Conservation (phyloP, 2,888 invertebrate genomes). For the Lordiphosa fenestrarum region DNA sequence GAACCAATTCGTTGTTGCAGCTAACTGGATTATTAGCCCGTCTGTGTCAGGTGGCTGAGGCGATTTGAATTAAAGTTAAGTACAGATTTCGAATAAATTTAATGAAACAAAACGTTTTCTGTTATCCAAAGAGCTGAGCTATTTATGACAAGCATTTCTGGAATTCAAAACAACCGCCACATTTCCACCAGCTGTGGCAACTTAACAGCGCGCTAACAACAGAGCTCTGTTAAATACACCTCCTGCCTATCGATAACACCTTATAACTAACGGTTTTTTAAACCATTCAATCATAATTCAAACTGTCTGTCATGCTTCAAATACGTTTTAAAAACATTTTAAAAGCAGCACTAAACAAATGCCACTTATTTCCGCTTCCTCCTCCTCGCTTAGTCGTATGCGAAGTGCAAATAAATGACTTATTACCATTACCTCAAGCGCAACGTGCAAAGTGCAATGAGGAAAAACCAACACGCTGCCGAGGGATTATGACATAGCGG, state of each 20-base stretch:
- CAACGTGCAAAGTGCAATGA: constrained; percentile 42
- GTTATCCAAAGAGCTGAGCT: no score
- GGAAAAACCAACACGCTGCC: constrained; percentile 33
- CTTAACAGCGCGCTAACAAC: background rate
- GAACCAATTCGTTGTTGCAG: constrained; percentile 92
- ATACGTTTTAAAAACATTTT: constrained; percentile 12
- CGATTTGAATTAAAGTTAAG: constrained; percentile 29
- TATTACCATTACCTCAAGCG: constrained; percentile 58
- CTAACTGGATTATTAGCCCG: constrained; percentile 93
- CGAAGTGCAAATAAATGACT: constrained; percentile 70
- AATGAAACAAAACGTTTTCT: no score
- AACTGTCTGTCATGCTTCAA: constrained; percentile 7
- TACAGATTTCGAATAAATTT: background rate
- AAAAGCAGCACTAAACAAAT: constrained; percentile 36
- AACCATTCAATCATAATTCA: no score
- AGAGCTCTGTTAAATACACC: constrained; percentile 1
- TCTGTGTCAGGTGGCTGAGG: constrained; percentile 83
- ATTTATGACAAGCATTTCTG: no score
- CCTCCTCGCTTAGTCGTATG: constrained; percentile 47
- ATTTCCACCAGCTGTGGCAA: no score
- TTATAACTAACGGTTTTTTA: no score
- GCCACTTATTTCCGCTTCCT: constrained; percentile 67
- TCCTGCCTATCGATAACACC: constrained; percentile 6
- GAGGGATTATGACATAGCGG: constrained; percentile 55
- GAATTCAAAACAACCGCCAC: no score